Conservation (phyloP, 2,797 vertebrate genomes). For the Dicrostonyx torquatus region DNA sequence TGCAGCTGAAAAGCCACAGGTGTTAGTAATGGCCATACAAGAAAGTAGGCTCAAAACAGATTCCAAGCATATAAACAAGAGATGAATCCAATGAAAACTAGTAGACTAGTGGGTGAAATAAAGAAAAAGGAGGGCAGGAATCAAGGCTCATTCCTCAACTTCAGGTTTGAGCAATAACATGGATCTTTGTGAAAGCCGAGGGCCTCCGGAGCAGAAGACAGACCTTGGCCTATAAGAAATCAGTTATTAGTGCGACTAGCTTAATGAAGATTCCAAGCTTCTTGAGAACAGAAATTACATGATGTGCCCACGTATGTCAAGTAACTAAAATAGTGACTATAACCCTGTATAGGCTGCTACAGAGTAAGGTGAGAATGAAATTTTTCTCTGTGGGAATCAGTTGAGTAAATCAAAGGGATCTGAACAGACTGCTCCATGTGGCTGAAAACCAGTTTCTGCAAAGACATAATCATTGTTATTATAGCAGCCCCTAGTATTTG, state of each 20-base stretch:
- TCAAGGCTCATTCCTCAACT: background rate
- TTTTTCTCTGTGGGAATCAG: background rate
- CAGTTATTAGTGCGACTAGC: background rate
- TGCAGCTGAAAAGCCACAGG: background rate
- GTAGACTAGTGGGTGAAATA: background rate
- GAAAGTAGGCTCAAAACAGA: background rate
- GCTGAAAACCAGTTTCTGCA: background rate
- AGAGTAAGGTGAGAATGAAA: background rate
- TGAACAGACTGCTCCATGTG: background rate
- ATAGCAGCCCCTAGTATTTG: background rate
- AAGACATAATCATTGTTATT: background rate
- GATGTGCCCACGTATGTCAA: background rate
- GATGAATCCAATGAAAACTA: background rate
- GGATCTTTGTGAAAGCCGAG: background rate
- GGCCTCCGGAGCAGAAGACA: background rate
- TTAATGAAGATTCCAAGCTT: constrained; percentile 19
- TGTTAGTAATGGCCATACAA: background rate
- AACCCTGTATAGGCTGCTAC: background rate
- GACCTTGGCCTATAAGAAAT: background rate
- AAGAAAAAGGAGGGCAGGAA: background rate
- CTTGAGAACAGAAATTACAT: background rate
- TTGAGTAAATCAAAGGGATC: constrained; percentile 23
- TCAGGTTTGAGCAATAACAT: background rate
- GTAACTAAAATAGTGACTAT: background rate
- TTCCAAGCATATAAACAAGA: background rate